Conservation (phyloP, 2,888 invertebrate genomes). For the Atrina japonica region DNA sequence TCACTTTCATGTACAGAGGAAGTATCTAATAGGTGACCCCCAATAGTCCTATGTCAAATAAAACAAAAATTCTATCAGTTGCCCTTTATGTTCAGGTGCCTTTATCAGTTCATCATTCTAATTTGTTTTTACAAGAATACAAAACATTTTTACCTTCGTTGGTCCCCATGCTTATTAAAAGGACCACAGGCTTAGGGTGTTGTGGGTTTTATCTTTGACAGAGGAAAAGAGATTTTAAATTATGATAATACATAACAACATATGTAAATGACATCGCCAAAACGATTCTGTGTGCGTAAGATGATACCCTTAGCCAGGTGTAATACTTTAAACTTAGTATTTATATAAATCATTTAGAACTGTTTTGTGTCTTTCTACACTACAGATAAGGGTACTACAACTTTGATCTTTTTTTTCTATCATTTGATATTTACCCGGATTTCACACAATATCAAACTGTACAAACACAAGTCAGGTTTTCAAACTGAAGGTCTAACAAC, state of each 20-base stretch:
- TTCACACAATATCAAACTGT: too few species aligned
- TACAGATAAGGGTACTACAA: conserved; percentile 9
- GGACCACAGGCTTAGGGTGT: conserved; percentile 16
- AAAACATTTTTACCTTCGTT: not conserved
- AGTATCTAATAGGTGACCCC: too few species aligned
- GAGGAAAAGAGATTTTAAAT: conserved; percentile 15
- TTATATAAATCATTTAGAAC: conserved; percentile 31
- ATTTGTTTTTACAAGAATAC: not conserved
- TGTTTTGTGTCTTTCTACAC: conserved; percentile 13
- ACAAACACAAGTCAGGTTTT: too few species aligned
- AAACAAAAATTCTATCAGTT: too few species aligned
- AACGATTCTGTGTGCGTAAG: conserved; percentile 17
- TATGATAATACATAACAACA: conserved; percentile 28
- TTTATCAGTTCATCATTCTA: too few species aligned
- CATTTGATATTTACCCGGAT: too few species aligned
- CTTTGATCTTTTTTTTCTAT: too few species aligned
- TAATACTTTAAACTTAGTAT: conserved; percentile 9
- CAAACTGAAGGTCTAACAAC: too few species aligned
- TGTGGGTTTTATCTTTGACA: conserved; percentile 9
- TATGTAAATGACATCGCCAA: conserved; percentile 14
- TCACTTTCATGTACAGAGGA: too few species aligned
- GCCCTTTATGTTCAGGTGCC: too few species aligned
- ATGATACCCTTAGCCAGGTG: conserved; percentile 31
- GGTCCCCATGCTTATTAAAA: conserved; percentile 1
- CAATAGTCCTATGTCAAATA: too few species aligned